These are phyloP conservation scores for Caenorhabditis tropicalis DNA, from an alignment of 1,140 invertebrate genomes.

Conservation along the genomic window DNA sequence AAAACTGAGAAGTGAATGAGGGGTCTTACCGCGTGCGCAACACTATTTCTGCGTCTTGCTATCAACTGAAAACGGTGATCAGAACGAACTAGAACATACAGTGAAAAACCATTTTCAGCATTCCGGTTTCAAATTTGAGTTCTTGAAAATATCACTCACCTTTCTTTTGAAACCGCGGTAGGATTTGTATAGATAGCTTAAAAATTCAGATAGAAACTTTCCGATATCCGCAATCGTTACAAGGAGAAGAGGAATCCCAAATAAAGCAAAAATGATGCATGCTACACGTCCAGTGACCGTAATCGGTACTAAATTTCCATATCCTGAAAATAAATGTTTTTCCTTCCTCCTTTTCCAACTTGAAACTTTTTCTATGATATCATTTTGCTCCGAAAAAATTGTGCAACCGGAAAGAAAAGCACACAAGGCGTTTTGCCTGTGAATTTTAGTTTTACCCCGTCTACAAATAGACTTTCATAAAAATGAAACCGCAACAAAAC, in stretches of 20 bases:
- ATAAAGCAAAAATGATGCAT: slow-evolving; percentile 75
- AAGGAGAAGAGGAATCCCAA: slow-evolving; percentile 75
- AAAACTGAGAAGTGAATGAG: not conserved
- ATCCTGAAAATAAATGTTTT: slow-evolving; percentile 30
- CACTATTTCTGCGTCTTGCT: slow-evolving; percentile 41
- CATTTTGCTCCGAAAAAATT: not conserved
- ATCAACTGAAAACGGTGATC: not conserved
- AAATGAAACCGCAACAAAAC: not conserved
- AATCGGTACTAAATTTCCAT: slow-evolving; percentile 72
- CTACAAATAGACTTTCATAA: not conserved
- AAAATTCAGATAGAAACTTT: slow-evolving; percentile 70
- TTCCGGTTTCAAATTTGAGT: not conserved
- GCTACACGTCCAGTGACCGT: slow-evolving; percentile 74
- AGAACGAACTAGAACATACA: not conserved
- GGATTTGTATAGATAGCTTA: slow-evolving; percentile 65
- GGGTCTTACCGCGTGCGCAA: slow-evolving; percentile 40
- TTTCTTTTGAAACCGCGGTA: slow-evolving; percentile 62
- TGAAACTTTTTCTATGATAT: not conserved
- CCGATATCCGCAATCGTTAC: slow-evolving; percentile 75
- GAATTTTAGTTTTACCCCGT: not conserved
- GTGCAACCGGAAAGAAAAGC: not conserved
- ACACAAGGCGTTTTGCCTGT: not conserved
- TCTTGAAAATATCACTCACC: slow-evolving; percentile 41
- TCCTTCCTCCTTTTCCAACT: not conserved
- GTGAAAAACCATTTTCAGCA: not conserved